A percentile compares a stretch with the other conserved stretches of the same genome.
phyloP scores from a whole-genome alignment of 2,113 vertebrate genomes.

The Bubo blakistoni region DNA sequence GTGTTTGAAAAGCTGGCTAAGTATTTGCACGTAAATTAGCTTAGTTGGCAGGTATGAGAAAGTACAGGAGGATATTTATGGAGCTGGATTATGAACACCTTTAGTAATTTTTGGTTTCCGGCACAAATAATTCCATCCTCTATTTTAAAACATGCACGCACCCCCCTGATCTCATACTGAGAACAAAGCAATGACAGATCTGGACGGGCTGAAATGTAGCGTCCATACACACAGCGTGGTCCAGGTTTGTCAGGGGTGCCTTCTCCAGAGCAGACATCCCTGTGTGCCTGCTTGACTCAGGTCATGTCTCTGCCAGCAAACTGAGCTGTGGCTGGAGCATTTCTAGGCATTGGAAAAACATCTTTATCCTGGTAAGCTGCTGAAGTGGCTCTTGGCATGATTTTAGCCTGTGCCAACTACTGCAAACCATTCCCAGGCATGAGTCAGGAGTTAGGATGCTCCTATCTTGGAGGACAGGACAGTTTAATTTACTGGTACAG shows the following conservation, averaged over 20 bases:
- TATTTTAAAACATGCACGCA: not conserved
- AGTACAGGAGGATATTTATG: not conserved
- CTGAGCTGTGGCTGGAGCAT: not conserved
- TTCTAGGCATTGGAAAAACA: not conserved
- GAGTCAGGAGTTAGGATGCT: not conserved
- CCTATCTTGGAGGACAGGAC: not conserved
- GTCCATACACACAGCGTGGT: accelerated
- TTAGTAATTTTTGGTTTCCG: not conserved
- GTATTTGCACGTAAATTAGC: not conserved
- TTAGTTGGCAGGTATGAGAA: not conserved
- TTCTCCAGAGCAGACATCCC: not conserved
- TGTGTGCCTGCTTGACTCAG: not conserved
- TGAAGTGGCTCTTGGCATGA: not conserved
- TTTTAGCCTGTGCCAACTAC: not conserved
- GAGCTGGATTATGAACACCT: not conserved
- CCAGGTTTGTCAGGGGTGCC: not conserved
- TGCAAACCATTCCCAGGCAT: not conserved
- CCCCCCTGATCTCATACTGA: not conserved
- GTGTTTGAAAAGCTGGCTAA: not conserved
- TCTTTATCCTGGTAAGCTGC: not conserved
- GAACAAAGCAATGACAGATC: not conserved
- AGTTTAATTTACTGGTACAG: not conserved
- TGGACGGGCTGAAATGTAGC: not conserved
- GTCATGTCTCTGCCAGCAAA: not conserved
- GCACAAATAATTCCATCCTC: not conserved